Evolutionary conservation across 2,113 vertebrate species (phyloP).

Genomic region (Actenoides hombroni): DNA sequence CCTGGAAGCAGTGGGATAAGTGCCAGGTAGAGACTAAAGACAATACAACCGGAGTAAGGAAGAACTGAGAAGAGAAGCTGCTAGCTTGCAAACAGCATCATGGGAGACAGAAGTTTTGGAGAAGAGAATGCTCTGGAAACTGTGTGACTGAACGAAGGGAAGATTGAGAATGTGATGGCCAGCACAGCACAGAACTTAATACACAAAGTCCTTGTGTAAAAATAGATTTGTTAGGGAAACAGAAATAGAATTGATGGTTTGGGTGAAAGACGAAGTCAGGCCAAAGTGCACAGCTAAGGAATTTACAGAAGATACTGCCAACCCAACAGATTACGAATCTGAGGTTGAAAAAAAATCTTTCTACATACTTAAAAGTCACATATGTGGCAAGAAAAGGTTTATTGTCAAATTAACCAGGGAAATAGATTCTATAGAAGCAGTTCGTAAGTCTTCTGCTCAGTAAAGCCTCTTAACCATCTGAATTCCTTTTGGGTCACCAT

Average conservation of each 20-base stretch:
- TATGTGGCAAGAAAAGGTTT: neutral
- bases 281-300: neutral
- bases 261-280: neutral
- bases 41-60: neutral
- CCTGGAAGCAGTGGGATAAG: neutral
- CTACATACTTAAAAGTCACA: neutral
- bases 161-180: neutral
- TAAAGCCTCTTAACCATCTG: neutral
- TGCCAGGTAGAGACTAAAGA: neutral
- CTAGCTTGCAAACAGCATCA: neutral
- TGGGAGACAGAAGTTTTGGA: neutral
- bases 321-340: neutral
- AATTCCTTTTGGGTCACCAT: neutral
- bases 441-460: neutral
- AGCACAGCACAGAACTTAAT: neutral
- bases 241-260: slow-evolving; percentile 12
- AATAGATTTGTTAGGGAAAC: slow-evolving; percentile 15
- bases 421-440: neutral
- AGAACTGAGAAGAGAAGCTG: neutral
- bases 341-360: neutral
- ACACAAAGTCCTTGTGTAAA: neutral
- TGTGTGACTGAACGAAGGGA: neutral
- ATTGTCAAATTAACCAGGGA: neutral
- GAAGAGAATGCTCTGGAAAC: neutral
- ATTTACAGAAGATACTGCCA: neutral